phyloP scores from a whole-genome alignment of 2,888 invertebrate genomes.

The Lacanobia wlatinum region DNA sequence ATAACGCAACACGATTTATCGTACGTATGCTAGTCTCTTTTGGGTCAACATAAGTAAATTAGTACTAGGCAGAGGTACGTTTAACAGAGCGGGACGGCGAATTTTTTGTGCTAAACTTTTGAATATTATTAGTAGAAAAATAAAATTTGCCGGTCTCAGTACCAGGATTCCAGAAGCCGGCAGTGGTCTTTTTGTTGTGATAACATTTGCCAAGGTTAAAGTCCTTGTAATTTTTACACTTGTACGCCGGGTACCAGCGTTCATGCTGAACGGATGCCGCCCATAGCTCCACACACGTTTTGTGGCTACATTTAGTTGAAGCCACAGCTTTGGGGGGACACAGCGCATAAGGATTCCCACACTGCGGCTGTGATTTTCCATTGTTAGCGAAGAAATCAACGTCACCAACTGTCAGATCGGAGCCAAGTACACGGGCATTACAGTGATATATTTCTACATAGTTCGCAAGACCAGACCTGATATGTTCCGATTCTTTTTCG shows the following conservation, averaged over 20 bases:
- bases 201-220: slow-evolving; percentile 76
- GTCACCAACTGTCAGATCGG: slow-evolving; percentile 87
- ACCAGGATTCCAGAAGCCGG: slow-evolving; percentile 84
- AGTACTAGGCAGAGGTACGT: no score
- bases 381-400: slow-evolving; percentile 91
- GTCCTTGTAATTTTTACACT: slow-evolving; percentile 78
- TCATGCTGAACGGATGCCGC: slow-evolving; percentile 78
- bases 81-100: no score
- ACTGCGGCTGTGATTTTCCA: slow-evolving; percentile 90
- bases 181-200: slow-evolving; percentile 73
- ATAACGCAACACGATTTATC: no score
- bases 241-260: slow-evolving; percentile 77
- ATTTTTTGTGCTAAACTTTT: no score
- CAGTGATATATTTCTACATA: slow-evolving; percentile 92
- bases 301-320: slow-evolving; percentile 83
- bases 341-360: slow-evolving; percentile 78
- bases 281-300: slow-evolving; percentile 80
- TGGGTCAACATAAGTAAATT: no score
- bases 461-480: slow-evolving; percentile 89
- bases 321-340: slow-evolving; percentile 79
- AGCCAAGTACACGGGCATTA: slow-evolving; percentile 89
- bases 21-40: no score
- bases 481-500: slow-evolving; percentile 78
- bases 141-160: slow-evolving; percentile 82
- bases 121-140: slow-evolving; percentile 73